Conservation (phyloP, 2,888 invertebrate genomes). For the Cyrtodaria siliqua region DNA sequence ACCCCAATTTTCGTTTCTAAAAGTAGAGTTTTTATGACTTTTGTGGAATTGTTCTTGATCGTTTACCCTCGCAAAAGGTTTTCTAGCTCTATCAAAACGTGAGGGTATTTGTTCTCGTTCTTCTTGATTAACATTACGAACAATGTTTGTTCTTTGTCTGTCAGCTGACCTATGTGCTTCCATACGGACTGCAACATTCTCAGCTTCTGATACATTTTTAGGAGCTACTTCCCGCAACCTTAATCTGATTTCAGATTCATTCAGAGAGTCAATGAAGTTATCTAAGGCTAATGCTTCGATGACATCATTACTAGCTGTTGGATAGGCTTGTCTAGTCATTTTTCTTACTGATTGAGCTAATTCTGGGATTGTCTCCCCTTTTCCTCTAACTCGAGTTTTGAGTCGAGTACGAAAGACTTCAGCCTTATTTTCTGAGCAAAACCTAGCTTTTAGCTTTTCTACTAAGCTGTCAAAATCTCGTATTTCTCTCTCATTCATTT, state of each 20-base stretch:
- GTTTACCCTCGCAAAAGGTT: too few species aligned
- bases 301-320: conserved; percentile 19
- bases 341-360: conserved; percentile 52
- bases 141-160: conserved; percentile 18
- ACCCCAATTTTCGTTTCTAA: too few species aligned
- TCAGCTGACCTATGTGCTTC: conserved; percentile 48
- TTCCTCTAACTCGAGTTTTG: conserved; percentile 21
- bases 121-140: neutral
- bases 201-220: conserved; percentile 42
- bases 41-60: too few species aligned
- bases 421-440: conserved; percentile 38
- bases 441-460: conserved; percentile 37
- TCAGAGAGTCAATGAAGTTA: conserved; percentile 45
- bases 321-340: conserved; percentile 44
- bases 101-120: too few species aligned
- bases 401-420: conserved; percentile 52
- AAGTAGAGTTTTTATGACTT: too few species aligned
- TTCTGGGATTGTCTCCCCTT: conserved; percentile 48
- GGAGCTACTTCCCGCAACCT: too few species aligned
- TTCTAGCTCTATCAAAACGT: too few species aligned
- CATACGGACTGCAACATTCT: conserved; percentile 37
- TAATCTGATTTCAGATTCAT: conserved; percentile 49
- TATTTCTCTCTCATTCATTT: conserved; percentile 24
- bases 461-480: conserved; percentile 41
- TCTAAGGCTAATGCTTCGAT: conserved; percentile 38